Evolutionary conservation across 2,113 vertebrate genomes (phyloP), one percentile per base, ranked within the genome.

Genomic region (Henicopernis longicauda): DNA sequence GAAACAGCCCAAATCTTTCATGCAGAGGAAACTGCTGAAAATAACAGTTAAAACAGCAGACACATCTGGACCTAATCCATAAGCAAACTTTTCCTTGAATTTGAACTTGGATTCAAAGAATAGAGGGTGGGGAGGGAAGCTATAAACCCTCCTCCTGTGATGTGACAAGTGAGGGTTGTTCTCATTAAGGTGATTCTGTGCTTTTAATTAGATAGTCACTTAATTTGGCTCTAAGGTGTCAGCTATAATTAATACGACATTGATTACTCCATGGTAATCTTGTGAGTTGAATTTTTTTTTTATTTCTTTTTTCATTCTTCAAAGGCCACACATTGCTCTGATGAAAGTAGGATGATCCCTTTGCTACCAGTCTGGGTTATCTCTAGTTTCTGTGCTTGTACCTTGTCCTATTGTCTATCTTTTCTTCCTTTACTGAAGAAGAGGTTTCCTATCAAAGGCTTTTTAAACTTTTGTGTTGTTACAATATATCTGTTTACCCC

Each of bases 191-290:
- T 93, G 91, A 76, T 74, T 34, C 17, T 92, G 47, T 92, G 88
- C 69, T 93, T 97, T 97, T 94, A 95, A 95, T 96, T 91, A 96
- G 72, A 44, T 18, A 93, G 59, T 57, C 23, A 54, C 63, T 95
- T 90, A 17, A 20, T 89, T 86, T 92, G 44, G 52, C 36, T 93
- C 52, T 59, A 15, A 67, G 82, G 34, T 89, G 86, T 91, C 86
- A 91, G 93, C 31, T 78, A 78, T 71, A 89, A 89, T 95, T 84
- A 93, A 93, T 89, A 71, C 0, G 5, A 93, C 67, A 71, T 74
- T 82, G n/a, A 74, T 86, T 97, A 86, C 31, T 90, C 29, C 52
- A 71, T 49, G 29, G 63, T 83, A 84, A 58, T 61, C 63, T 73
- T 70, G 34, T 32, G 76, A 96, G 17, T 10, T 62, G 11, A n/a